Conservation (phyloP, 2,797 vertebrate species). For the Monodelphis domestica region DNA sequence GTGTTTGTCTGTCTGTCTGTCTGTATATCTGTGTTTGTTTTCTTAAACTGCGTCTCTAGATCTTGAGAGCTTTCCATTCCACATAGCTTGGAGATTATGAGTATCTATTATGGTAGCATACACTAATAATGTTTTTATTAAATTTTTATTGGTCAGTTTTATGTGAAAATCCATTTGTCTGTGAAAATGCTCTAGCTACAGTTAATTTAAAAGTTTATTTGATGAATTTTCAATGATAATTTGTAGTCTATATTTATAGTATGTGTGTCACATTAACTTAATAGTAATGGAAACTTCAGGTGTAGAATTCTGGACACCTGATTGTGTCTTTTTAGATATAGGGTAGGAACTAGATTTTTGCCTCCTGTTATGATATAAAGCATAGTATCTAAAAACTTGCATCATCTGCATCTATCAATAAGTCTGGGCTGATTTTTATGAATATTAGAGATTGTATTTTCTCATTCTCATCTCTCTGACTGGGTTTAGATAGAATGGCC, state of each 20-base stretch:
- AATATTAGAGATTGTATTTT: background rate
- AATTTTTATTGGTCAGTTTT: background rate
- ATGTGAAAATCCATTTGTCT: background rate
- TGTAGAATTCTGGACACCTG: background rate
- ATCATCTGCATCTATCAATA: background rate
- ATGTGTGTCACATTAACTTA: background rate
- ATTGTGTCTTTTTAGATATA: background rate
- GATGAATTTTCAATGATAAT: background rate
- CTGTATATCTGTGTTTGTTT: background rate
- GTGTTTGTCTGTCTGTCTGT: background rate
- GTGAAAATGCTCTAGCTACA: background rate
- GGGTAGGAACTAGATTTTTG: background rate
- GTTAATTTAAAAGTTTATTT: background rate
- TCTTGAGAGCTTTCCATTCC: background rate
- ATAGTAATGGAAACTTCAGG: background rate
- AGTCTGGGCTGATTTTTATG: background rate
- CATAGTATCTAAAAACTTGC: background rate
- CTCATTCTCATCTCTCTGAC: background rate
- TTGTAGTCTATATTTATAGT: background rate
- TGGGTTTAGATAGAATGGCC: background rate
- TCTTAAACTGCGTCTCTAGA: background rate
- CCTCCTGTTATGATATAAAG: background rate
- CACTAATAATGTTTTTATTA: background rate
- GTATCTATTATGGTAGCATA: background rate
- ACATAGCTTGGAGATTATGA: background rate